phyloP scores from a whole-genome alignment of 2,888 invertebrate genomes.

The Troides helena region DNA sequence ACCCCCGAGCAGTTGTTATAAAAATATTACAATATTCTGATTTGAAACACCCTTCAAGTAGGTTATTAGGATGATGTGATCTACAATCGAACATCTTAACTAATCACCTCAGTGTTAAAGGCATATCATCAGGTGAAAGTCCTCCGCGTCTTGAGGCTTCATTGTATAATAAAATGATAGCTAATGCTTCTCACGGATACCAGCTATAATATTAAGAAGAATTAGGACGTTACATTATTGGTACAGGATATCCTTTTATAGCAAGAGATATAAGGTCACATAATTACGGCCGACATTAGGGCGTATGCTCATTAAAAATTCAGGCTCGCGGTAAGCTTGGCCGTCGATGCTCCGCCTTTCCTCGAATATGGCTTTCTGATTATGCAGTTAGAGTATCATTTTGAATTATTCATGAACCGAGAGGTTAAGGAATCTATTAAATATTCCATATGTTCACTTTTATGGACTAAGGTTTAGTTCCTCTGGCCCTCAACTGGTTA shows the following conservation, averaged over 20 bases:
- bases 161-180: neutral
- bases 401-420: slow-evolving; percentile 26
- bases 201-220: neutral
- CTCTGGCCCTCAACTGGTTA: slow-evolving; percentile 25
- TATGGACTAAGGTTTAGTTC: slow-evolving; percentile 18
- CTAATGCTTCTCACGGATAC: neutral
- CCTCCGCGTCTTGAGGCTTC: neutral
- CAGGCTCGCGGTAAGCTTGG: slow-evolving; percentile 28
- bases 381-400: slow-evolving; percentile 25
- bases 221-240: neutral
- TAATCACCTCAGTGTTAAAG: too few species aligned
- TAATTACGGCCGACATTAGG: slow-evolving; percentile 31
- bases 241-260: slow-evolving; percentile 7
- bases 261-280: neutral
- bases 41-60: too few species aligned
- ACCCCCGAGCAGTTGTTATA: too few species aligned
- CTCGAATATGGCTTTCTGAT: slow-evolving; percentile 23
- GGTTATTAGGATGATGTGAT: too few species aligned
- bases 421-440: slow-evolving; percentile 22
- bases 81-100: too few species aligned
- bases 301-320: slow-evolving; percentile 34
- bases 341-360: slow-evolving; percentile 39
- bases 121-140: too few species aligned
- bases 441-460: slow-evolving; percentile 26
- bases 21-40: too few species aligned